phyloP scores from a whole-genome alignment of 1,140 invertebrate genomes.

The Achroia grisella region DNA sequence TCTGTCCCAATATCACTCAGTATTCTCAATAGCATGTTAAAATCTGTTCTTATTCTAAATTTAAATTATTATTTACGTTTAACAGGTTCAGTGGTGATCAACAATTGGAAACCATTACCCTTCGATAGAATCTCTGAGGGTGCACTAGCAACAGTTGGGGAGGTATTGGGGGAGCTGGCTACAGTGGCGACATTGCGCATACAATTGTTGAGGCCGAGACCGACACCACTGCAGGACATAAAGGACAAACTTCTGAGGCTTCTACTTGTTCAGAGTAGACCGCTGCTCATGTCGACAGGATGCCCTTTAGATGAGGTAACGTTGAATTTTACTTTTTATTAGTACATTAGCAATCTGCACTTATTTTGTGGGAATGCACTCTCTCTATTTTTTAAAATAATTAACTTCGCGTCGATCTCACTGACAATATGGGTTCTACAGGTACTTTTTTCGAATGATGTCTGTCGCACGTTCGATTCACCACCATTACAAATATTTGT shows the following conservation, averaged over 20 bases:
- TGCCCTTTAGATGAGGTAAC: slow-evolving; percentile 95
- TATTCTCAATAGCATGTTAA: background rate
- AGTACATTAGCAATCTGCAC: no score
- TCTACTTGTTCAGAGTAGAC: slow-evolving; percentile 89
- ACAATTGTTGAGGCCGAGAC: slow-evolving; percentile 87
- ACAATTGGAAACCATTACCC: slow-evolving; percentile 94
- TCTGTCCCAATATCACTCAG: no score
- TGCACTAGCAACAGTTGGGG: slow-evolving; percentile 88
- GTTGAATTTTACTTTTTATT: background rate
- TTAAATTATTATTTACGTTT: slow-evolving; percentile 2
- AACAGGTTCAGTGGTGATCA: slow-evolving; percentile 89
- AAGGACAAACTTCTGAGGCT: slow-evolving; percentile 94
- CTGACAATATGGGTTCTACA: no score
- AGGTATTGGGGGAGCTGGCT: slow-evolving; percentile 93
- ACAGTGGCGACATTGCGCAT: slow-evolving; percentile 93
- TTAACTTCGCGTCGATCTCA: no score
- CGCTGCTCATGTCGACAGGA: slow-evolving; percentile 87
- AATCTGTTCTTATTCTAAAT: background rate
- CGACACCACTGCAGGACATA: slow-evolving; percentile 86
- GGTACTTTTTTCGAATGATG: no score
- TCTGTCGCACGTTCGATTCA: no score
- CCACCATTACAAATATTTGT: no score
- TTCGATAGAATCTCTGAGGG: slow-evolving; percentile 93
- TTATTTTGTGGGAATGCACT: no score
- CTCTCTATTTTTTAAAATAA: no score